Evolutionary conservation across 2,797 vertebrate species (phyloP), one percentile per base, ranked within the genome.

Genomic region (Zonotrichia albicollis): DNA sequence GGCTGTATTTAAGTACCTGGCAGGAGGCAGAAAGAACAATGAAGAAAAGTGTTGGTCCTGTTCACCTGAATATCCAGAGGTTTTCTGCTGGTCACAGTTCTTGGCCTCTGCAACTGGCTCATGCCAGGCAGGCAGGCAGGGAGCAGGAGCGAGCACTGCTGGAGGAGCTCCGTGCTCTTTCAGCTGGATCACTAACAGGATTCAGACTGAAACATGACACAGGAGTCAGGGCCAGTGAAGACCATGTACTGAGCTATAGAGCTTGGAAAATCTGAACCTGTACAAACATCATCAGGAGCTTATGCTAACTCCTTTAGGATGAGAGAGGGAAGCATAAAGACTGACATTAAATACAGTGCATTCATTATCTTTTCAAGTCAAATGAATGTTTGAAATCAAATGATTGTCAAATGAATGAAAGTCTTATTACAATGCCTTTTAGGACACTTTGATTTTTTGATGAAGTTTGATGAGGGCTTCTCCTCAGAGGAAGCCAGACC

Each of bases 131-230:
- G 21, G 1, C 22, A 14, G 27, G 54, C 36, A 29, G 16, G 55
- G 38, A 66, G n/a, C 27, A 20, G 0, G 0, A 62, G 13, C 0
- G 3, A 66, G 58, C 53, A 16, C 18, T 5, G 2, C 1, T 7
- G 26, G 61, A 60, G 26, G 19, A 60, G 55, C 38, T 10, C 22
- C 0, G 1, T 22, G 70, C 45, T 77, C 34, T 25, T 26, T 38
- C 70, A 93, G 17, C 36, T 57, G 16, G 62, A 61, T 30, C 43
- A 14, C 62, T 20, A 53, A 50, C 32, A 40, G 57, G 34, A 79
- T 23, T 83, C 53, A 45, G 16, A n/a, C 13, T 40, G 73, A 77
- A 55, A 50, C 7, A 7, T 0, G 27, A 25, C 9, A 1, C 20
- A n/a, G 45, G 10, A 43, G 27, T 23, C 53, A 64, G 36, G 17